Evolutionary conservation across 35 echinoderm and acorn worm genomes (phyloP).

Genomic region (Apostichopus californicus): DNA sequence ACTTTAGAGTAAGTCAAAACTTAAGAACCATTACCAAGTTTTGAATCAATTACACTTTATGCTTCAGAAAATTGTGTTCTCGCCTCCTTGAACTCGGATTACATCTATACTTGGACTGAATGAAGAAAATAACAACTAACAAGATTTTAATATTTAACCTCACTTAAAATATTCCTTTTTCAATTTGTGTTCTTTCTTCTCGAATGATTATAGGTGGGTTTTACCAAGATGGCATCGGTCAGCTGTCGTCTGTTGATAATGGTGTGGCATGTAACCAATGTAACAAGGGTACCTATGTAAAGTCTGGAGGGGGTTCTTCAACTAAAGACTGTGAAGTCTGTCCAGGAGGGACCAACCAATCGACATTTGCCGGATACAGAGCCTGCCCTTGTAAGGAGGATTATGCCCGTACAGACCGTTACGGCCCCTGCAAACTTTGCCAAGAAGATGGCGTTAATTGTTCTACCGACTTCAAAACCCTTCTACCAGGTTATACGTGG

Average conservation of each 20-base stretch:
- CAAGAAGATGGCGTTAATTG: constrained; percentile 33
- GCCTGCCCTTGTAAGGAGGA: constrained; percentile 46
- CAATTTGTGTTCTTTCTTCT: neutral
- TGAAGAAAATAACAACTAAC: neutral
- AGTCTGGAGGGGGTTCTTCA: neutral
- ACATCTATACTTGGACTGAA: neutral
- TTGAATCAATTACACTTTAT: too few species aligned
- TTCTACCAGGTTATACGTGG: constrained; percentile 52
- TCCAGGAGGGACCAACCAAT: constrained; percentile 44
- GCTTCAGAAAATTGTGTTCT: neutral
- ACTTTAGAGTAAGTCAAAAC: too few species aligned
- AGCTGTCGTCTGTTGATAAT: neutral
- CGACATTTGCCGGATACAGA: constrained; percentile 10
- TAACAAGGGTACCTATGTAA: constrained; percentile 58
- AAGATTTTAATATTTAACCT: neutral
- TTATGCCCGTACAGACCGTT: constrained; percentile 46
- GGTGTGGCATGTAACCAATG: constrained; percentile 35
- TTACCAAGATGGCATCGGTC: constrained; percentile 51
- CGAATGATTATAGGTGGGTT: constrained; percentile 27
- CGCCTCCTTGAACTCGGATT: too few species aligned
- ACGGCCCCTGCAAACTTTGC: constrained; percentile 11
- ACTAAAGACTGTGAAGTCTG: constrained; percentile 36
- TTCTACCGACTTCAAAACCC: constrained; percentile 3
- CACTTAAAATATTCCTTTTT: neutral
- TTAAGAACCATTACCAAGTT: too few species aligned